Evolutionary conservation across 2,113 vertebrate species (phyloP).

Genomic region (Leuciscus idus): DNA sequence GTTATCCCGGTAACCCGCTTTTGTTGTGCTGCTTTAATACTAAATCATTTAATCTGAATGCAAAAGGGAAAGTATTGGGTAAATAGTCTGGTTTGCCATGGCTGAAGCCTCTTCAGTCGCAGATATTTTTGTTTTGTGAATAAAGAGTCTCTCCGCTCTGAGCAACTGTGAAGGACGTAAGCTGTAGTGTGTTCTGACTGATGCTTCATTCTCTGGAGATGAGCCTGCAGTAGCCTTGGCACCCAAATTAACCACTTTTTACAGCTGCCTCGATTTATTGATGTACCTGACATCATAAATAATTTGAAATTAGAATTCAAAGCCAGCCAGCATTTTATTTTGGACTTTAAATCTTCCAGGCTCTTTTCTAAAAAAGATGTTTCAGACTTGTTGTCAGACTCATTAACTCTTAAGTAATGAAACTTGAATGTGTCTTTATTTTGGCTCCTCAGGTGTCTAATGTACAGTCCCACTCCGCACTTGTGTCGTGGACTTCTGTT

Average conservation of each 20-base stretch:
- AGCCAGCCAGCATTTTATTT: background rate
- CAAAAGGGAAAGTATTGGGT: background rate
- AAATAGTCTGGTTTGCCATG: background rate
- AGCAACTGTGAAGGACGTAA: background rate
- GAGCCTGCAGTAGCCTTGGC: background rate
- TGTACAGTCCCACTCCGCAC: constrained; percentile 81
- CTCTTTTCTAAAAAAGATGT: background rate
- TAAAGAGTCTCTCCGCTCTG: background rate
- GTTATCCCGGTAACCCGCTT: background rate
- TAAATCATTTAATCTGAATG: background rate
- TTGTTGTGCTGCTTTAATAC: background rate
- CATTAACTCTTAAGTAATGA: too few relatives aligned
- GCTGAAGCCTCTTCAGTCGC: background rate
- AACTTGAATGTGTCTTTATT: constrained; percentile 6
- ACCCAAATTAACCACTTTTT: constrained; percentile 7
- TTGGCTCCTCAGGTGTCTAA: constrained; percentile 77
- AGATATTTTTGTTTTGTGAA: constrained; percentile 28
- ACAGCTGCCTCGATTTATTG: background rate
- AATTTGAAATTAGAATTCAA: background rate
- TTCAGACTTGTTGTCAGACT: background rate
- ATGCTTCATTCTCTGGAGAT: background rate
- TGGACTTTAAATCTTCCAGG: background rate
- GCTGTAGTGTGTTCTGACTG: background rate
- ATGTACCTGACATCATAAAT: constrained; percentile 30
- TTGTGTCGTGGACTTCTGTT: constrained; percentile 82